Evolutionary conservation across 2,113 vertebrate species (phyloP).

Genomic region (Pteruthius melanotis): DNA sequence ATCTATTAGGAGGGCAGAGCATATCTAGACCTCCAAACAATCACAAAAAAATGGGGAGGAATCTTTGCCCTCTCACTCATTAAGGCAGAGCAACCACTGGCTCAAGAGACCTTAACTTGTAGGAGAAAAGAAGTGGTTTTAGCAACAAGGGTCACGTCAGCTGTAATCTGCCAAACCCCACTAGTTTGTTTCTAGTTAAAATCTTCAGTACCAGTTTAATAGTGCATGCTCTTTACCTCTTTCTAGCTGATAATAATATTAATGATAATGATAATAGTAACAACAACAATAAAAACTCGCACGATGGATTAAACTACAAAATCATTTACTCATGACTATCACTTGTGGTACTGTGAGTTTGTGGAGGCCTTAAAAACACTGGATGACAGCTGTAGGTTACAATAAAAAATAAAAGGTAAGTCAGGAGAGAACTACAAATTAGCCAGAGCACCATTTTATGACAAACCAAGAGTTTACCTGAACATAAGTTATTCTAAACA

Average conservation of each 20-base stretch:
- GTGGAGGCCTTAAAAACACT: not conserved
- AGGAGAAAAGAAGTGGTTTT: not conserved
- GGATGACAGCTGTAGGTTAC: not conserved
- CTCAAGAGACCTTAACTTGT: not conserved
- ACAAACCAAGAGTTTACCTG: not conserved
- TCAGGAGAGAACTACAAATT: not conserved
- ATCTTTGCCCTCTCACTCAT: not conserved
- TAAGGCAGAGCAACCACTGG: not conserved
- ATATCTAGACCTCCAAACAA: not conserved
- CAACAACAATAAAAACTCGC: not conserved
- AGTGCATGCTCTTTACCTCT: not conserved
- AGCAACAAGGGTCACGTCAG: not conserved
- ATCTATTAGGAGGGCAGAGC: not conserved
- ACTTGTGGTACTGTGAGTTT: not conserved
- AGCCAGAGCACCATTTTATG: not conserved
- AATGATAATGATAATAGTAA: not conserved
- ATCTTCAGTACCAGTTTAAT: not conserved
- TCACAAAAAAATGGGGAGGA: not conserved
- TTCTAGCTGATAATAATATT: not conserved
- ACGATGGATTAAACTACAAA: not conserved
- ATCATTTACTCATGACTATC: not conserved
- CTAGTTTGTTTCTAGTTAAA: not conserved
- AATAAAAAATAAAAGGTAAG: not conserved
- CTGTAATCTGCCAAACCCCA: not conserved
- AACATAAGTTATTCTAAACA: not conserved